Conservation (phyloP, 35 echinoderm and acorn worm genomes). For the Heliocidaris tuberculata region DNA sequence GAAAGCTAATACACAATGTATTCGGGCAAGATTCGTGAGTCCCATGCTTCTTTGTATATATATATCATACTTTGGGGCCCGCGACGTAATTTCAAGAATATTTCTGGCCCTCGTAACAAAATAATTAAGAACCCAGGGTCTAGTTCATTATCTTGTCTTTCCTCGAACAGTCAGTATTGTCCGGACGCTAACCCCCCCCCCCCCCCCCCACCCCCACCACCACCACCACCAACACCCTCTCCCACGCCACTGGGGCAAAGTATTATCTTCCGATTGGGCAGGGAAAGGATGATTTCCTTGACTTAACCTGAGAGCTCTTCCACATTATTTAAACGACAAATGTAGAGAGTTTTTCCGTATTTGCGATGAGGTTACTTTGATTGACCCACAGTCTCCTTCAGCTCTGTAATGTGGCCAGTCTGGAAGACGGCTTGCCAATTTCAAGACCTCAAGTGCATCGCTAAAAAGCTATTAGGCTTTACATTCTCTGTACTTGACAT, state of each 20-base stretch:
- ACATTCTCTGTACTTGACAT: neutral
- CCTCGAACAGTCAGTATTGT: neutral
- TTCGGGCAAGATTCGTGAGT: too few species aligned
- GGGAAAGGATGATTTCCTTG: neutral
- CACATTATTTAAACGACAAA: neutral
- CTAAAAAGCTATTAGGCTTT: conserved; percentile 9
- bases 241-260: too few species aligned
- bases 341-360: neutral
- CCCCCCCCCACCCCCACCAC: too few species aligned
- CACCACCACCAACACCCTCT: too few species aligned
- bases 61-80: too few species aligned
- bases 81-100: too few species aligned
- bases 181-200: too few species aligned
- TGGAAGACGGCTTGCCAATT: neutral
- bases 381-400: neutral
- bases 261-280: too few species aligned
- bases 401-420: neutral
- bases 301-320: neutral
- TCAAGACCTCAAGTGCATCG: conserved; percentile 8
- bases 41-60: too few species aligned
- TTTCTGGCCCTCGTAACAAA: too few species aligned
- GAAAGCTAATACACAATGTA: too few species aligned
- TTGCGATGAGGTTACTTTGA: neutral
- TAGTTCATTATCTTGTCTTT: neutral
- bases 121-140: too few species aligned